Evolutionary conservation across 2,113 vertebrate species (phyloP).

Genomic region (Pontoporia blainvillei): DNA sequence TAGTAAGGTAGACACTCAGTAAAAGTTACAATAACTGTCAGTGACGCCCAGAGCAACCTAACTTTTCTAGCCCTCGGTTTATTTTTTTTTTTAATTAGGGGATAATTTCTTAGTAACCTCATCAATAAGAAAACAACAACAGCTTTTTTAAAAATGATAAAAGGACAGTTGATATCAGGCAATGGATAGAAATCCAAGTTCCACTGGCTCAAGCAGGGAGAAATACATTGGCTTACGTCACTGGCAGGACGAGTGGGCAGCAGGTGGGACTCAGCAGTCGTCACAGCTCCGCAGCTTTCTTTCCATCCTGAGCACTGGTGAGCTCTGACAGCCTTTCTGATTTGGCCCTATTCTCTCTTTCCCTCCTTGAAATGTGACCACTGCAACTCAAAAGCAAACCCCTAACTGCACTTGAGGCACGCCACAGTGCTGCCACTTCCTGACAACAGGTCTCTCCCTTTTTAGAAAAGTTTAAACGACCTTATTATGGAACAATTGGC

Average conservation of each 20-base stretch:
- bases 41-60: neutral
- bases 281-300: fast-evolving
- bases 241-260: fast-evolving
- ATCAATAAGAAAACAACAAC: neutral
- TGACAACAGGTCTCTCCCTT: too few species aligned
- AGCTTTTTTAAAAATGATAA: neutral
- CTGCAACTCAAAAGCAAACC: too few species aligned
- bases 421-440: too few species aligned
- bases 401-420: fast-evolving
- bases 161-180: neutral
- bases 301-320: fast-evolving
- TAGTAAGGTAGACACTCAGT: neutral
- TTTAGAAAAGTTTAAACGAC: too few species aligned
- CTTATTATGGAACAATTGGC: too few species aligned
- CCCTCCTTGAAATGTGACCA: too few species aligned
- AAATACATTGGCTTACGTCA: fast-evolving
- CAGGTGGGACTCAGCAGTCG: neutral
- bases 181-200: neutral
- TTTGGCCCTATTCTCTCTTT: neutral
- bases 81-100: neutral
- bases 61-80: neutral
- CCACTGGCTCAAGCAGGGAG: fast-evolving
- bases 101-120: neutral
- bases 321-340: neutral
- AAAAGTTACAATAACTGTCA: neutral